Percentiles rank a stretch among this genome's conserved stretches.
Evolutionary conservation across 2,888 invertebrate species (phyloP).

Genomic region (Epistrophe grossulariae): DNA sequence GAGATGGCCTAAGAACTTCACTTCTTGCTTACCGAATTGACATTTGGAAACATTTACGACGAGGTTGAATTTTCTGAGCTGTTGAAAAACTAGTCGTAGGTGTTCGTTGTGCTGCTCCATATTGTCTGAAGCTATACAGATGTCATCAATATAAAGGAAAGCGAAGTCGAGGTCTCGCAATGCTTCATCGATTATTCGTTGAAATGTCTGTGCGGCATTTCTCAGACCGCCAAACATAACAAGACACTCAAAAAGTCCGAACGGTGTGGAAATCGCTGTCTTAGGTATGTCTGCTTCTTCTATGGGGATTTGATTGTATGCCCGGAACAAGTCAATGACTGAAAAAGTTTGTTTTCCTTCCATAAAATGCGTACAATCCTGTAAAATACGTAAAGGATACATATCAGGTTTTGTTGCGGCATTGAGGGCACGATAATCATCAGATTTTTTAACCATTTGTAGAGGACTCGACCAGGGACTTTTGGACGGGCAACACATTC

Average conservation of each 20-base stretch:
- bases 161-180: conserved; percentile 74
- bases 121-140: conserved; percentile 75
- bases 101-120: not conserved
- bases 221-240: conserved; percentile 76
- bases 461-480: conserved; percentile 7
- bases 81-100: not conserved
- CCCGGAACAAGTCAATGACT: not conserved
- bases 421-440: conserved; percentile 7
- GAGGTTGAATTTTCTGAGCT: not conserved
- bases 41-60: no score
- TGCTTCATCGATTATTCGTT: conserved; percentile 79
- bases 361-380: conserved; percentile 4
- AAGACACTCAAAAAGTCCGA: conserved; percentile 80
- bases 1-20: no score
- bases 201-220: conserved; percentile 79
- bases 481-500: conserved; percentile 4
- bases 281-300: conserved; percentile 4
- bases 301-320: no score
- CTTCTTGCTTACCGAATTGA: no score
- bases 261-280: conserved; percentile 77
- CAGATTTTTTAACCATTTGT: conserved; percentile 3
- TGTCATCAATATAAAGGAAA: conserved; percentile 79
- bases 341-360: not conserved
- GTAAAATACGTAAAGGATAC: conserved; percentile 1
- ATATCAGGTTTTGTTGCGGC: not conserved